Percentiles rank a stretch among this genome's conserved stretches.
These are phyloP conservation scores for Dryobotodes eremita DNA, from an alignment of 2,888 invertebrate genomes.

Conservation along the genomic window DNA sequence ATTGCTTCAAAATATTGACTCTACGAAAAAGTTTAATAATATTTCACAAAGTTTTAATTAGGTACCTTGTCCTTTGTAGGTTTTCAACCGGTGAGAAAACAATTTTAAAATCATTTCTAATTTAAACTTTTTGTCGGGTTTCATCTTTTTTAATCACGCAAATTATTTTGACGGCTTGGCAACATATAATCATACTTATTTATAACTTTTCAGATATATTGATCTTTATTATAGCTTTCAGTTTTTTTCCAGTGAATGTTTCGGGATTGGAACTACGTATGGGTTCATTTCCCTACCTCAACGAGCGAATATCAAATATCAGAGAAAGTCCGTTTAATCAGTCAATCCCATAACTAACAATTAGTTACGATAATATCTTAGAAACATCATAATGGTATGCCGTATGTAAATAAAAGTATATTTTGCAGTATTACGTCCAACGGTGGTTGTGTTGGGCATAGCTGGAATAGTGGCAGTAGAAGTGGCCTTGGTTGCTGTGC, in stretches of 20 bases:
- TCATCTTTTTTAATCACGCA: constrained; percentile 55
- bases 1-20: constrained; percentile 56
- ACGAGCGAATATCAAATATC: not conserved
- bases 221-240: not conserved
- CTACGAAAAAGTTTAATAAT: constrained; percentile 65
- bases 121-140: constrained; percentile 68
- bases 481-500: constrained; percentile 74
- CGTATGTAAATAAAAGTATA: constrained; percentile 2
- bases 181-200: constrained; percentile 8
- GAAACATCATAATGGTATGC: not conserved
- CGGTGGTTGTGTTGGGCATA: constrained; percentile 75
- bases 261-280: not conserved
- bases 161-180: constrained; percentile 36
- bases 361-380: not conserved
- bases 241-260: not conserved
- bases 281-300: not conserved
- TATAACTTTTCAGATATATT: not conserved
- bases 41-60: constrained; percentile 74
- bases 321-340: not conserved
- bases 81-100: constrained; percentile 61
- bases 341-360: not conserved
- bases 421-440: constrained; percentile 73
- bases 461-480: constrained; percentile 74
- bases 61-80: constrained; percentile 68
- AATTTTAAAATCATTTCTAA: constrained; percentile 67